Conservation (phyloP, 2,113 vertebrate species). For the Bos indicus region DNA sequence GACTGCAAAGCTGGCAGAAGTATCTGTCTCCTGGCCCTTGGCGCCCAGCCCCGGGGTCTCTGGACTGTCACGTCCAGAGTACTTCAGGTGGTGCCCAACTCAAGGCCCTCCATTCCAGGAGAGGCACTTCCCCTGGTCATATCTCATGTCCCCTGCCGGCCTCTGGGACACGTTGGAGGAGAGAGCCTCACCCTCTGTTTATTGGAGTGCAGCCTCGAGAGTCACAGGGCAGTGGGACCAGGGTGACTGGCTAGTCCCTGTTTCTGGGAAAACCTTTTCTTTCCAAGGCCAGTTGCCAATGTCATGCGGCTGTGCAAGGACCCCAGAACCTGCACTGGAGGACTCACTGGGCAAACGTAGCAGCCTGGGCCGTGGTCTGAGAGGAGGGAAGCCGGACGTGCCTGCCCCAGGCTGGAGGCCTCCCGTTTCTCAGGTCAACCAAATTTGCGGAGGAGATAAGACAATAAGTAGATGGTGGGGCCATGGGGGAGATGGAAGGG, state of each 20-base stretch:
- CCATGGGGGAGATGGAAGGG: rapidly evolving
- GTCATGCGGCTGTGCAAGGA: background rate
- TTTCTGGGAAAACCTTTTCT: background rate
- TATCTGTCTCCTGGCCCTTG: background rate
- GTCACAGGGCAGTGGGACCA: background rate
- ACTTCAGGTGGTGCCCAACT: background rate
- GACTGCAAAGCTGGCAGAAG: rapidly evolving
- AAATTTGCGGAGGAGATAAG: background rate
- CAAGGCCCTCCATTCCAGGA: too few relatives aligned
- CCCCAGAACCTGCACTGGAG: background rate
- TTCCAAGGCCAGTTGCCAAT: background rate
- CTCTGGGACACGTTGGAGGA: background rate
- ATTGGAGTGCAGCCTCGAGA: background rate
- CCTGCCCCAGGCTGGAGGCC: background rate
- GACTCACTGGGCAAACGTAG: background rate
- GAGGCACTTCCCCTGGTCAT: background rate
- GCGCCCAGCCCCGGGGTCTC: background rate
- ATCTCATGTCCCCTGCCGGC: too few relatives aligned
- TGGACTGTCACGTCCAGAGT: background rate
- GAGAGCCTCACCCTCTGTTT: background rate
- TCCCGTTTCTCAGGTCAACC: background rate
- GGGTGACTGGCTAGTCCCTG: background rate
- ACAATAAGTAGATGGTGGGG: background rate
- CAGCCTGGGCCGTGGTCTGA: background rate
- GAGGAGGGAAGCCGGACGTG: background rate